A percentile compares a stretch with the other conserved stretches of the same genome.
Evolutionary conservation across 2,888 invertebrate species (phyloP).

Genomic region (Schizotus pectinicornis): DNA sequence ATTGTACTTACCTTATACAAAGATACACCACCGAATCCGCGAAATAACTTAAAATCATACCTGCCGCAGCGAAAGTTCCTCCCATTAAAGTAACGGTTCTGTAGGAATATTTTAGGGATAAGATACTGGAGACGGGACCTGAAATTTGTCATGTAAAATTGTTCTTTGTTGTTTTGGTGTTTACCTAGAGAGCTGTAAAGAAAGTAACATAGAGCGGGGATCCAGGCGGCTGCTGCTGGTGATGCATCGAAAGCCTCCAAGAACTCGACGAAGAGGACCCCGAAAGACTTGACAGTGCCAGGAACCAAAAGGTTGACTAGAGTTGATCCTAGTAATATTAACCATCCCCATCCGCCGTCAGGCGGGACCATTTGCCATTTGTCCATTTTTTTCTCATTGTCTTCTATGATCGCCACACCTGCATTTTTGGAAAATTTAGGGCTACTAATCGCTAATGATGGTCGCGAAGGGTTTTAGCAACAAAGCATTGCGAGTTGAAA

Average conservation of each 20-base stretch:
- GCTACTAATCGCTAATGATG: not conserved
- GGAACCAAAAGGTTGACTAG: slow-evolving; percentile 85
- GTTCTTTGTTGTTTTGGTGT: slow-evolving; percentile 38
- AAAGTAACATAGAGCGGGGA: slow-evolving; percentile 88
- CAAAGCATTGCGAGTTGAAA: slow-evolving; percentile 7
- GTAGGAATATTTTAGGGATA: slow-evolving; percentile 85
- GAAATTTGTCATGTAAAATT: slow-evolving; percentile 42
- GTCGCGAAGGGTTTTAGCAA: not conserved
- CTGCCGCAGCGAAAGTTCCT: slow-evolving; percentile 80
- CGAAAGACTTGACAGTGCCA: slow-evolving; percentile 87
- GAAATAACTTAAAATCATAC: slow-evolving; percentile 84
- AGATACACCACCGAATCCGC: slow-evolving; percentile 80
- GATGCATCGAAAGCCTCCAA: slow-evolving; percentile 78
- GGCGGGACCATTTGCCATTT: slow-evolving; percentile 81
- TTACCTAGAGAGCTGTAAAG: slow-evolving; percentile 86
- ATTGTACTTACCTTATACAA: slow-evolving; percentile 72
- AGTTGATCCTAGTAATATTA: slow-evolving; percentile 74
- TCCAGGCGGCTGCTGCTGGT: slow-evolving; percentile 78
- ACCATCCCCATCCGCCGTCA: slow-evolving; percentile 88
- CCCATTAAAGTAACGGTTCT: slow-evolving; percentile 83
- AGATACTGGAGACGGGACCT: slow-evolving; percentile 86
- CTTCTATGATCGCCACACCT: slow-evolving; percentile 50
- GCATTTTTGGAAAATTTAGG: slow-evolving; percentile 1
- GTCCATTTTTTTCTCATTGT: slow-evolving; percentile 50
- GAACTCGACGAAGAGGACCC: slow-evolving; percentile 83